Conservation (phyloP, 2,797 vertebrate genomes). For the Leucoraja ocellata region DNA sequence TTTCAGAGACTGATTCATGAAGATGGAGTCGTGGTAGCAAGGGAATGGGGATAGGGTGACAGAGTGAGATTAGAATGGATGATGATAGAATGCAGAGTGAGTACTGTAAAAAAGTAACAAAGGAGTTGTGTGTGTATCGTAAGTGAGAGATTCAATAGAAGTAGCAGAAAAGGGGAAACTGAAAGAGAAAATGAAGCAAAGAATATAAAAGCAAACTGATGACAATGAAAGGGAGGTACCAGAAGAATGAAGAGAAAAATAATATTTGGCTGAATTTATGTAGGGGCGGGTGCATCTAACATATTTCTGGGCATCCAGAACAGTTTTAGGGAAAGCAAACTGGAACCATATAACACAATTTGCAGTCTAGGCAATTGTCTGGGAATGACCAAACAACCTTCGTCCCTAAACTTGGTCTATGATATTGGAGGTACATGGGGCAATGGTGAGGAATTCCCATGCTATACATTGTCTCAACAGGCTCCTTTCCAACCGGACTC, state of each 20-base stretch:
- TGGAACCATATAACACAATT: not conserved
- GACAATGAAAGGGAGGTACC: not conserved
- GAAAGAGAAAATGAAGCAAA: slow-evolving; percentile 41
- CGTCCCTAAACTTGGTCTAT: not conserved
- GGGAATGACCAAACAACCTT: not conserved
- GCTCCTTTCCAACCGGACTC: not conserved
- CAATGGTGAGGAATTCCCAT: not conserved
- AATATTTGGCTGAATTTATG: not conserved
- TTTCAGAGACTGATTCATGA: too few relatives aligned
- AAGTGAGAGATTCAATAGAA: too few relatives aligned
- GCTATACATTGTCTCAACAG: not conserved
- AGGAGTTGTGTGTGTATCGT: not conserved
- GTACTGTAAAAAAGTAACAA: not conserved
- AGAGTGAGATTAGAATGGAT: too few relatives aligned
- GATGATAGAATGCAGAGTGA: too few relatives aligned
- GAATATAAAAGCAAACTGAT: not conserved
- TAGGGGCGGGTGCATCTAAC: not conserved
- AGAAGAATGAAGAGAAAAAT: not conserved
- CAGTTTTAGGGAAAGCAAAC: not conserved
- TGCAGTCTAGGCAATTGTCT: not conserved
- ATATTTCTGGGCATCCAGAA: not conserved
- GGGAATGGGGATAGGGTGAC: too few relatives aligned
- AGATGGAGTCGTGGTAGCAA: too few relatives aligned
- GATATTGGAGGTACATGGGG: not conserved
- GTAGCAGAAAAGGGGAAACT: slow-evolving; percentile 42